phyloP scores from a whole-genome alignment of 1,140 invertebrate genomes.

The Procambarus virginalis region DNA sequence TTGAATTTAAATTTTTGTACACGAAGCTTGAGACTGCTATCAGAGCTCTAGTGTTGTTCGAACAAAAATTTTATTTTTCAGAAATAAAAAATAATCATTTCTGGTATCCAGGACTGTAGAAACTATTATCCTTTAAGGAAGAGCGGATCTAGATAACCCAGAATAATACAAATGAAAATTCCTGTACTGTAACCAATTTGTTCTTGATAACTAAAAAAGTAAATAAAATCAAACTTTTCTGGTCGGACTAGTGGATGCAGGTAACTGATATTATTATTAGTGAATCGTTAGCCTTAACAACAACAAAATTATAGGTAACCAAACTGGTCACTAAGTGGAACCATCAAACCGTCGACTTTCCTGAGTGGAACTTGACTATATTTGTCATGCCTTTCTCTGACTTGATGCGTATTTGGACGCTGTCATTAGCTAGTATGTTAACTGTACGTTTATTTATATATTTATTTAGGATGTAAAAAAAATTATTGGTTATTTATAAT shows the following conservation, averaged over 20 bases:
- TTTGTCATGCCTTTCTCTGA: neutral
- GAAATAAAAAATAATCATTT: too few species aligned
- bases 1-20: neutral
- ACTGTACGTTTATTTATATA: neutral
- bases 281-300: neutral
- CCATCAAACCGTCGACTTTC: neutral
- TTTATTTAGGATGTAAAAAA: neutral
- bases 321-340: neutral
- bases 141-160: neutral
- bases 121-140: neutral
- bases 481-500: neutral
- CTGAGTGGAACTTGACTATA: neutral
- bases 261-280: constrained; percentile 7
- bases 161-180: neutral
- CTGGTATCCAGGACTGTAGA: too few species aligned
- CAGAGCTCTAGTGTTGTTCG: neutral
- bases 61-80: neutral
- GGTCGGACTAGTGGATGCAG: neutral
- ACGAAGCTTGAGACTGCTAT: neutral
- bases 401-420: neutral
- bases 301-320: neutral
- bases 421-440: neutral
- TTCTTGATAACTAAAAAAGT: neutral
- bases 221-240: neutral
- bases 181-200: neutral